These are phyloP conservation scores for Hormaphis cornu DNA, from an alignment of 1,140 invertebrate species.

Conservation along the genomic window DNA sequence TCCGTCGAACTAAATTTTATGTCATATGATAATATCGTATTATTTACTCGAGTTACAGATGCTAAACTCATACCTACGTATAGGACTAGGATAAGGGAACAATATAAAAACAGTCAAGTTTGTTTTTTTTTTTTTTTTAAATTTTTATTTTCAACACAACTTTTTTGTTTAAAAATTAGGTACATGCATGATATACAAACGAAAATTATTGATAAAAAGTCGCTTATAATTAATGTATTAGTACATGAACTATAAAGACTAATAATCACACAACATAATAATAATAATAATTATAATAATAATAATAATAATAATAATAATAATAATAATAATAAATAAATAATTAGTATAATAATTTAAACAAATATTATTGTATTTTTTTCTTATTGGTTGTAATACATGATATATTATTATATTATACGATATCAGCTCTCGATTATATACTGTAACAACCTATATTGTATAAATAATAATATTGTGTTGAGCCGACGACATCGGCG, in stretches of 20 bases:
- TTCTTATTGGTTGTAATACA: background rate
- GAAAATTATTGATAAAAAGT: constrained; percentile 32
- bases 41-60: too few species aligned
- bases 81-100: too few species aligned
- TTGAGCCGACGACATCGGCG: background rate
- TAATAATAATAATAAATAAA: constrained; percentile 29
- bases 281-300: background rate
- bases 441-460: constrained; percentile 13
- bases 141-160: constrained; percentile 32
- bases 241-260: constrained; percentile 31
- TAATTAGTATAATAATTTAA: constrained; percentile 26
- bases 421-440: too few species aligned
- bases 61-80: too few species aligned
- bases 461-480: background rate
- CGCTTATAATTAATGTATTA: constrained; percentile 30
- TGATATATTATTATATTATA: too few species aligned
- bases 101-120: background rate
- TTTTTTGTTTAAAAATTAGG: constrained; percentile 30
- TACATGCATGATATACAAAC: constrained; percentile 32
- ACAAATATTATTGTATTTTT: constrained; percentile 17
- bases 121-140: constrained; percentile 1
- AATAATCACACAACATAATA: constrained; percentile 31
- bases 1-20: too few species aligned
- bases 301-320: constrained; percentile 7
- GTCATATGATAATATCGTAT: too few species aligned